Conservation (phyloP, 2,113 vertebrate genomes). For the Dasyurus viverrinus region DNA sequence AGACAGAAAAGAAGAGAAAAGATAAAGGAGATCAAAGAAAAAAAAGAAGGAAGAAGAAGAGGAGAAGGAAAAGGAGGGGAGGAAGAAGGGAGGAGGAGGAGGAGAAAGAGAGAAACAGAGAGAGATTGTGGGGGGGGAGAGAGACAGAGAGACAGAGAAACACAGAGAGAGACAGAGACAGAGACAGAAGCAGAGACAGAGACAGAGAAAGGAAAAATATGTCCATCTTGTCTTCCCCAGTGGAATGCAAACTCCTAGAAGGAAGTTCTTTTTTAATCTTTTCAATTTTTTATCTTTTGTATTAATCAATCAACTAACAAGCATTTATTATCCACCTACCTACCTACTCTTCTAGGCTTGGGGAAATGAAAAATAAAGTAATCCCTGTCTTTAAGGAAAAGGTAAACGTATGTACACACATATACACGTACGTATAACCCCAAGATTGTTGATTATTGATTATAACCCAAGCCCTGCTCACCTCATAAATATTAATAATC, state of each 20-base stretch:
- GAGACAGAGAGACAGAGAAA: too few relatives aligned
- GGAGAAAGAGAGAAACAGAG: too few relatives aligned
- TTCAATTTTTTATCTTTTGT: background rate
- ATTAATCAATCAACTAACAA: background rate
- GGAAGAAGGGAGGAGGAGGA: too few relatives aligned
- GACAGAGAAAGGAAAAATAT: background rate
- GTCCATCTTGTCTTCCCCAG: background rate
- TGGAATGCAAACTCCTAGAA: background rate
- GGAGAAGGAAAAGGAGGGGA: rapidly evolving
- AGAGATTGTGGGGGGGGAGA: too few relatives aligned
- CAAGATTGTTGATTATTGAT: background rate
- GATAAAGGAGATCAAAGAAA: too few relatives aligned
- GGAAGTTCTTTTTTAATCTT: background rate
- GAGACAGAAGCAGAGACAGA: too few relatives aligned
- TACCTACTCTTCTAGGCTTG: background rate
- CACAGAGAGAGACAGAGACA: too few relatives aligned
- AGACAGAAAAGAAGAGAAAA: too few relatives aligned
- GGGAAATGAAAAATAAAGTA: background rate
- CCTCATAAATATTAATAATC: background rate
- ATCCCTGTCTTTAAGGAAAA: background rate
- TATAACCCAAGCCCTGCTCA: background rate
- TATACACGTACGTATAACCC: too few relatives aligned
- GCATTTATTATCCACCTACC: background rate
- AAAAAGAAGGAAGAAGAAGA: too few relatives aligned
- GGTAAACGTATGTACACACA: background rate